These are phyloP conservation scores for Eptatretus atami DNA, from an alignment of 2,797 vertebrate genomes.

Conservation along the genomic window DNA sequence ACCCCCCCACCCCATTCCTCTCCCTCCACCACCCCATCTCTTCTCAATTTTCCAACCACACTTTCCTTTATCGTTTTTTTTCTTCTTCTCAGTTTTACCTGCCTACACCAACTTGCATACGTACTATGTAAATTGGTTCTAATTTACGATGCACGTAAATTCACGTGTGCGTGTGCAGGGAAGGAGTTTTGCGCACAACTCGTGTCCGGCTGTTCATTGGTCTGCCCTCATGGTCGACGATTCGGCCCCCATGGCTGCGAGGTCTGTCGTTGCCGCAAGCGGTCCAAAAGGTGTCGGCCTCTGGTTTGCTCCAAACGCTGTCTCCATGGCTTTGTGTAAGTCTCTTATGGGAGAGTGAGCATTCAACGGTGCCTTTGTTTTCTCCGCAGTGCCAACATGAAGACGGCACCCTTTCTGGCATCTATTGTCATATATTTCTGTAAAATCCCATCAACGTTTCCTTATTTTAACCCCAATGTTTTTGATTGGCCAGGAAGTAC, in stretches of 20 bases:
- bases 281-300: not conserved
- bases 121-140: too few species aligned
- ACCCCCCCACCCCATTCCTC: not conserved
- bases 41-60: not conserved
- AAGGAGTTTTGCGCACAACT: not conserved
- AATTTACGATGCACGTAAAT: too few species aligned
- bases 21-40: not conserved
- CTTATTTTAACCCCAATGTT: too few species aligned
- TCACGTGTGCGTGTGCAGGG: not conserved
- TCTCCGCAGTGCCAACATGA: too few species aligned
- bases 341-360: not conserved
- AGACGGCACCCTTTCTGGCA: too few species aligned
- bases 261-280: not conserved
- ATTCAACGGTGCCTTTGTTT: too few species aligned
- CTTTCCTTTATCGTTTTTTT: not conserved
- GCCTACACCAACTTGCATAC: too few species aligned
- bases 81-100: not conserved
- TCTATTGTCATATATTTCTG: too few species aligned
- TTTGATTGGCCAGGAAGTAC: too few species aligned
- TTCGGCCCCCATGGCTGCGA: constrained; percentile 1
- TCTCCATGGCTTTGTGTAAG: not conserved
- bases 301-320: constrained; percentile 3
- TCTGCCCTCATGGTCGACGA: constrained; percentile 1
- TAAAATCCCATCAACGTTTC: too few species aligned
- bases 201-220: not conserved